Evolutionary conservation across 2,888 invertebrate genomes (phyloP), one percentile per base, ranked within the genome.

Genomic region (Lamproptera curius): DNA sequence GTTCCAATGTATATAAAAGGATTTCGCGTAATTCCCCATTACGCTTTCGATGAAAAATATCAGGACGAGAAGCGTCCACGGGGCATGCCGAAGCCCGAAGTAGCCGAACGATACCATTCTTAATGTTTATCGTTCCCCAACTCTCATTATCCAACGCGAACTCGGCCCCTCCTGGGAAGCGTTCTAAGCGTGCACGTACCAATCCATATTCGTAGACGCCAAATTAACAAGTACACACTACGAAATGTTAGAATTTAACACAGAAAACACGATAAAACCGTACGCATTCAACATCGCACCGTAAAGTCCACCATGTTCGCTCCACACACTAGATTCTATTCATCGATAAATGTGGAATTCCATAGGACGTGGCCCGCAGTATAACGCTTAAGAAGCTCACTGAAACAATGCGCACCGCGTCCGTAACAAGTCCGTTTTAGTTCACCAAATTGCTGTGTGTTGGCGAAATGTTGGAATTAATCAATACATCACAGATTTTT

Each of bases 1-100:
- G 89, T 95, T 95, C 95, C 95, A 95, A 74, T 95, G 95, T 85
- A 95, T 94, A 86, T 93, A 94, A 86, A 94, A 94, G 47, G 93
- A 92, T 78, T 95, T 94, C 54, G 94, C 93, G 85, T 94, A 93
- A 77, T 93, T 93, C 31, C 91, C 92, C 85, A 90, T 90, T 35
- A 90, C 90, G 70, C 90, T 90, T 58, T 91, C 90, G 65, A 91
- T 83, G 68, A 90, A 89, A 79, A 91, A 90, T 76, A 91, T 82
- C 43, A 91, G 84, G 62, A 90, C 89, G 57, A 90, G 74, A 62
- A 90, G 53, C 52, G 87, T 86, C 88, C 88, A 88, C 54, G 85
- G 85, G 65, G 86, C 76, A 48, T 81, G 83, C 67, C 84, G 77
- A 56, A 83, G 71, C 53, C 87, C 86, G 58, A 85, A 73, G 63